Percentiles rank a stretch among this genome's conserved stretches.
These are phyloP conservation scores for Alosa alosa DNA, from an alignment of 2,113 vertebrate genomes.

Conservation along the genomic window DNA sequence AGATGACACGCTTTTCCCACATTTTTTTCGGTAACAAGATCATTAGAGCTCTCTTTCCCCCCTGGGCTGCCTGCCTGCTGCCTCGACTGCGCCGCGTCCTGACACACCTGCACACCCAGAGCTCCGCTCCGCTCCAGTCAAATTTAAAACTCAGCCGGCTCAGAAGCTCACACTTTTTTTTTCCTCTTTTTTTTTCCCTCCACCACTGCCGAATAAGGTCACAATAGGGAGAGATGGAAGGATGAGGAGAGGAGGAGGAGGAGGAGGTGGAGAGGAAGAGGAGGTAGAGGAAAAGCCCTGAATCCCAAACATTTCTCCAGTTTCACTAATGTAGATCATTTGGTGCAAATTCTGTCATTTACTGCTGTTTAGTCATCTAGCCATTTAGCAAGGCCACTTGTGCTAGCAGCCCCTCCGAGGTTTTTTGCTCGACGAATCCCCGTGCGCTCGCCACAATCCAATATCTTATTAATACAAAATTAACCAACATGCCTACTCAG, in stretches of 20 bases:
- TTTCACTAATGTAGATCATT: constrained; percentile 65
- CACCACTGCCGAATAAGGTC: background rate
- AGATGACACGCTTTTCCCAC: constrained; percentile 56
- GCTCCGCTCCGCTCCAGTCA: constrained; percentile 40
- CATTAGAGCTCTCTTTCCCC: constrained; percentile 52
- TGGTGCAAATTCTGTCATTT: constrained; percentile 65
- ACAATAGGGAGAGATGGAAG: background rate
- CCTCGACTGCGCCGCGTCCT: constrained; percentile 19
- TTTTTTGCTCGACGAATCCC: constrained; percentile 56
- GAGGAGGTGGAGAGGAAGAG: background rate
- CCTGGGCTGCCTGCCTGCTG: constrained; percentile 53
- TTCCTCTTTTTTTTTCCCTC: background rate
- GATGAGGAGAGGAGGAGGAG: background rate
- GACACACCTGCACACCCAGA: constrained; percentile 54
- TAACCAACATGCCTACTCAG: constrained; percentile 60
- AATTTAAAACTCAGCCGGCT: constrained; percentile 52
- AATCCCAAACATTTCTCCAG: constrained; percentile 50
- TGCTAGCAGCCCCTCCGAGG: constrained; percentile 49
- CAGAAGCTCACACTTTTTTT: background rate
- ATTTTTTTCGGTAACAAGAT: constrained; percentile 53
- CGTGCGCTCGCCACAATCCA: constrained; percentile 61
- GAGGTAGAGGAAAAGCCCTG: constrained; percentile 5
- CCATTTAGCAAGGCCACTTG: constrained; percentile 56
- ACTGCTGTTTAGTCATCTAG: constrained; percentile 61
- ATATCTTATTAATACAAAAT: constrained; percentile 72